phyloP scores from a whole-genome alignment of 2,888 invertebrate genomes.

The Lasius platythorax region DNA sequence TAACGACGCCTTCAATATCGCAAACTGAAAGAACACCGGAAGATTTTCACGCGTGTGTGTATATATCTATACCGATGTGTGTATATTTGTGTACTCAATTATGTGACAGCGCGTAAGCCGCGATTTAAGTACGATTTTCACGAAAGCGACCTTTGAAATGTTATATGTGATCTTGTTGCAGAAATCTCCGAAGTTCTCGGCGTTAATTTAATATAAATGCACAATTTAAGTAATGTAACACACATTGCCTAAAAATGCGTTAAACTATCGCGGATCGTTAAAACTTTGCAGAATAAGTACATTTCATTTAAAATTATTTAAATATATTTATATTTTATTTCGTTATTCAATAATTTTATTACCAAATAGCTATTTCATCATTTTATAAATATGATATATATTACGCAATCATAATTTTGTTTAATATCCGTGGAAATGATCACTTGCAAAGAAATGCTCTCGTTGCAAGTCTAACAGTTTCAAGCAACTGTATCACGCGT shows the following conservation, averaged over 20 bases:
- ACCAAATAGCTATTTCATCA: neutral
- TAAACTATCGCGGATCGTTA: neutral
- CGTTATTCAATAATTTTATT: neutral
- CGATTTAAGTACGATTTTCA: conserved; percentile 19
- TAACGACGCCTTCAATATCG: conserved; percentile 54
- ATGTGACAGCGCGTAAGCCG: neutral
- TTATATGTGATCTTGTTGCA: conserved; percentile 21
- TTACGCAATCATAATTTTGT: neutral
- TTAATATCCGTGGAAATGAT: neutral
- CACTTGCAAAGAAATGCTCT: neutral
- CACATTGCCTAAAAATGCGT: neutral
- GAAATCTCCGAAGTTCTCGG: neutral
- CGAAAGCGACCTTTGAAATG: conserved; percentile 25
- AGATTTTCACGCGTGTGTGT: neutral
- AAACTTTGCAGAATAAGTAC: neutral
- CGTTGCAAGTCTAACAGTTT: neutral
- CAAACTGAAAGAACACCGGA: conserved; percentile 39
- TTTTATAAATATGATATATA: neutral
- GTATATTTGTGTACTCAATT: neutral
- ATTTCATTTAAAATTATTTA: neutral
- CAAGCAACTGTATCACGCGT: conserved; percentile 1
- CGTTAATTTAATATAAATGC: conserved; percentile 7
- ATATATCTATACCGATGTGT: neutral
- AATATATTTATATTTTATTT: neutral
- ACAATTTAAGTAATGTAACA: neutral